These are phyloP conservation scores for Acanthaster planci DNA, from an alignment of 35 echinoderm and acorn worm species.

Conservation along the genomic window DNA sequence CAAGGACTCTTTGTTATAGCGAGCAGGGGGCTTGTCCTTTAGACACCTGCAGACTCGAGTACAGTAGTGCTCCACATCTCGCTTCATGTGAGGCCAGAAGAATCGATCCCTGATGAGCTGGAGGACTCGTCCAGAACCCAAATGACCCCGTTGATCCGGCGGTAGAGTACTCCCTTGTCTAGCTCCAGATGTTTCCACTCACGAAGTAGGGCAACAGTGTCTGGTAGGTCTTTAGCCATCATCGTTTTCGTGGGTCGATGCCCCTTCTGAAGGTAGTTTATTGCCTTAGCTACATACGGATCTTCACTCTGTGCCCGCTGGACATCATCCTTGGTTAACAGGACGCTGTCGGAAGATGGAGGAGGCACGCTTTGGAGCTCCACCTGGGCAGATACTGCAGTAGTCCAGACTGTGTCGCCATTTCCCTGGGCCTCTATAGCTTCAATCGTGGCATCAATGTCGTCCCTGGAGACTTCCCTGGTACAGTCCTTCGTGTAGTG, in stretches of 20 bases:
- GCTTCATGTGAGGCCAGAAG: neutral
- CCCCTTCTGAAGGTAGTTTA: neutral
- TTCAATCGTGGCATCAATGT: neutral
- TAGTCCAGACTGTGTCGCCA: neutral
- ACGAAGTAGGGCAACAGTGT: constrained; percentile 15
- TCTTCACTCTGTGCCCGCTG: constrained; percentile 7
- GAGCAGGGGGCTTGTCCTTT: constrained; percentile 31
- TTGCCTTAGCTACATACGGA: neutral
- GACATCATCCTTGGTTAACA: no score
- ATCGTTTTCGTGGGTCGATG: neutral
- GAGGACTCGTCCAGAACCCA: constrained; percentile 43
- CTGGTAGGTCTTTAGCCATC: neutral
- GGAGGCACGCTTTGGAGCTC: neutral
- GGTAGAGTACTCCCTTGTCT: constrained; percentile 49
- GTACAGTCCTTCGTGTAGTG: constrained; percentile 10
- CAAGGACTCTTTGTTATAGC: constrained; percentile 15
- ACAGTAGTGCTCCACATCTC: constrained; percentile 24
- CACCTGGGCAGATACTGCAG: neutral
- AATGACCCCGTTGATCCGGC: constrained; percentile 45
- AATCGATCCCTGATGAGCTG: constrained; percentile 14
- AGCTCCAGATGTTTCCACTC: constrained; percentile 49
- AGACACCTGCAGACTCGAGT: constrained; percentile 32
- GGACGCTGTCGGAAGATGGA: neutral
- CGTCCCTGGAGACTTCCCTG: neutral
- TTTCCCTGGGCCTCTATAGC: no score